A percentile compares a stretch with the other conserved stretches of the same genome.
These are phyloP conservation scores for Muscicapa comitata DNA, from an alignment of 2,797 vertebrate species.

Conservation along the genomic window DNA sequence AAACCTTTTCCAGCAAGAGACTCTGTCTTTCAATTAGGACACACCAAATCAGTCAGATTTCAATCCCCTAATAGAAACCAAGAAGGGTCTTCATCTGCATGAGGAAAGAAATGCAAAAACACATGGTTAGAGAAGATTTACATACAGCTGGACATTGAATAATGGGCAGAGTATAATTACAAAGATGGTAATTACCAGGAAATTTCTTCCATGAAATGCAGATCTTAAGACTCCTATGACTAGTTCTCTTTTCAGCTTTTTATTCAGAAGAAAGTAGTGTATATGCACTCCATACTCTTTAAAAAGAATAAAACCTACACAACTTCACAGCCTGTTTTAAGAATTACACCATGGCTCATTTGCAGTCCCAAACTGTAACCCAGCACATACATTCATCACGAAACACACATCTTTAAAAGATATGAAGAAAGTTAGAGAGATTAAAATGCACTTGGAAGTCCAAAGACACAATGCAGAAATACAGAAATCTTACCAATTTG, in stretches of 20 bases:
- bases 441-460: not conserved
- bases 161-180: not conserved
- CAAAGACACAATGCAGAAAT: not conserved
- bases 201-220: not conserved
- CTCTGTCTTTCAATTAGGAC: not conserved
- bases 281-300: not conserved
- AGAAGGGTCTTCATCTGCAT: slow-evolving; percentile 14
- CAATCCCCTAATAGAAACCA: not conserved
- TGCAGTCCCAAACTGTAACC: not conserved
- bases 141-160: slow-evolving; percentile 40
- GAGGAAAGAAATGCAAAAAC: slow-evolving; percentile 32
- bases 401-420: not conserved
- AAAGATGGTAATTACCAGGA: not conserved
- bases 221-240: not conserved
- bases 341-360: not conserved
- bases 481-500: not conserved
- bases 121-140: slow-evolving; percentile 2
- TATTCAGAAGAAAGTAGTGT: not conserved
- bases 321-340: not conserved
- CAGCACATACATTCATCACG: not conserved
- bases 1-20: not conserved
- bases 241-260: not conserved
- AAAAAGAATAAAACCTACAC: not conserved
- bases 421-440: not conserved
- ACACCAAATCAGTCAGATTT: not conserved